A percentile compares a stretch with the other conserved stretches of the same genome.
phyloP scores from a whole-genome alignment of 2,113 vertebrate species.

The chimpanzee (Pan troglodytes) region DNA sequence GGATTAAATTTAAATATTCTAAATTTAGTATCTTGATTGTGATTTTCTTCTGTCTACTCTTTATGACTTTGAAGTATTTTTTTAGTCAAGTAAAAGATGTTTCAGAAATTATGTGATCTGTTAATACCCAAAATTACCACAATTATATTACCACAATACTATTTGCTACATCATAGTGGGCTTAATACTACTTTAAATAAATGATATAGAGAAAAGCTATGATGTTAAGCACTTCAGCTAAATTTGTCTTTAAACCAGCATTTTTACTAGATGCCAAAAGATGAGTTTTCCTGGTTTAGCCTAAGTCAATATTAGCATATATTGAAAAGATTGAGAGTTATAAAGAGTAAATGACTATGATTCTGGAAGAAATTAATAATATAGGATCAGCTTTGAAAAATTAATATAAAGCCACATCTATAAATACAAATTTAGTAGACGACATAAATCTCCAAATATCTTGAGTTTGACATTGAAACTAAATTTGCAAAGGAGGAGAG shows the following conservation, averaged over 20 bases:
- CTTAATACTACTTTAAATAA: neutral
- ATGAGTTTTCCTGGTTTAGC: too few species aligned
- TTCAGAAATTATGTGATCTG: neutral
- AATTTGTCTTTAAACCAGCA: neutral
- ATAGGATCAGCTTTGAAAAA: neutral
- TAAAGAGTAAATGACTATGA: neutral
- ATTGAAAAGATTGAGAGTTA: neutral
- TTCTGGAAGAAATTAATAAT: neutral
- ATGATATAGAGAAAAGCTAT: neutral
- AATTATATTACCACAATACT: too few species aligned
- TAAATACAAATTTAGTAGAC: neutral
- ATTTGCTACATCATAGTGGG: neutral
- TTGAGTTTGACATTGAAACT: neutral
- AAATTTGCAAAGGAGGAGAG: neutral
- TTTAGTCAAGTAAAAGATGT: neutral
- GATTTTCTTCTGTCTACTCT: neutral
- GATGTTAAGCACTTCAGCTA: neutral
- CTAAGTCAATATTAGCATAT: neutral
- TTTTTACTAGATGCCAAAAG: neutral
- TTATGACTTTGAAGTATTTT: neutral
- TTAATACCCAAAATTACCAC: neutral
- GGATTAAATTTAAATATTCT: neutral
- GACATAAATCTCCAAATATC: too few species aligned
- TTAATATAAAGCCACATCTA: neutral
- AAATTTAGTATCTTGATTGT: neutral